Conservation (phyloP, 2,797 vertebrate genomes). For the Rhinoraja longicauda region DNA sequence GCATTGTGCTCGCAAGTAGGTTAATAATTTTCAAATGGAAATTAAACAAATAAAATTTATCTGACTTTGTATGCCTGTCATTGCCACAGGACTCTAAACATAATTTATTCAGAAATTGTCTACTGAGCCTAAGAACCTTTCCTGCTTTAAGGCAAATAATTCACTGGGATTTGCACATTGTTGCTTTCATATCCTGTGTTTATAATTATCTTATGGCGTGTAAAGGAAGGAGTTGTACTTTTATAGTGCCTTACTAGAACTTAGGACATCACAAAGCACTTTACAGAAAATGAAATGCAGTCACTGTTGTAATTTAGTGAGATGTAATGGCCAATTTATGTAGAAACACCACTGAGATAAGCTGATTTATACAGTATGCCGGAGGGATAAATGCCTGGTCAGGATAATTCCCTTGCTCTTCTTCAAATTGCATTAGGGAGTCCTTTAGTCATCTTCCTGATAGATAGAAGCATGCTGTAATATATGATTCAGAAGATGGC, state of each 20-base stretch:
- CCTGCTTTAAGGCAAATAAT: conserved; percentile 6
- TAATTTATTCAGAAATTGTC: not conserved
- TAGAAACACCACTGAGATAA: not conserved
- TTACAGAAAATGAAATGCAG: not conserved
- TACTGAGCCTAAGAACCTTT: not conserved
- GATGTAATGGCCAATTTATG: not conserved
- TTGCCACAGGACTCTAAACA: not conserved
- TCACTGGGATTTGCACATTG: not conserved
- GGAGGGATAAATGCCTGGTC: not conserved
- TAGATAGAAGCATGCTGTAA: not conserved
- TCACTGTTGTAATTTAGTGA: not conserved
- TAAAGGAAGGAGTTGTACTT: not conserved
- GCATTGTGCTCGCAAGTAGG: not conserved
- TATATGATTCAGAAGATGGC: not conserved
- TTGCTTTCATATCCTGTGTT: not conserved
- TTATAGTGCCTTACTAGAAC: not conserved
- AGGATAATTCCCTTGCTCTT: not conserved
- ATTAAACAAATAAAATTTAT: not conserved
- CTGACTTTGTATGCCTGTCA: not conserved
- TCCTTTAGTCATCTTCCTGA: not conserved
- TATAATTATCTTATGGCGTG: not conserved
- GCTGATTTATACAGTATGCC: not conserved
- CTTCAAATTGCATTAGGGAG: no score
- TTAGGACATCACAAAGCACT: not conserved
- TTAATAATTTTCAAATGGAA: not conserved